These are phyloP conservation scores for Chesias legatella DNA, from an alignment of 2,888 invertebrate genomes.

Conservation along the genomic window DNA sequence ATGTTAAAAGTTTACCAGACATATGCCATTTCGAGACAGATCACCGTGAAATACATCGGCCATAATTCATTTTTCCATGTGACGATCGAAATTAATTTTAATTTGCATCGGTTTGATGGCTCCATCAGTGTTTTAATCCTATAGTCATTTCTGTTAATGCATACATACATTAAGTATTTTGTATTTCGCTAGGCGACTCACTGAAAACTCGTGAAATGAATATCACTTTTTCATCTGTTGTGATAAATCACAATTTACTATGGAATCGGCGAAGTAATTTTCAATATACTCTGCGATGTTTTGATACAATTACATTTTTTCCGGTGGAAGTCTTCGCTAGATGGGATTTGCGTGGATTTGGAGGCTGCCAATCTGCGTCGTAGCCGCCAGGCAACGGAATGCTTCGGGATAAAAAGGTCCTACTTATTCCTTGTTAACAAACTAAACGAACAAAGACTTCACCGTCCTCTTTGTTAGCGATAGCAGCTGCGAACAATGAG, in stretches of 20 bases:
- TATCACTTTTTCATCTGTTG: too few species aligned
- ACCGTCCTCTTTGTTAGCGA: constrained; percentile 35
- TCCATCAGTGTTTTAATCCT: constrained; percentile 17
- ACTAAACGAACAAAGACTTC: constrained; percentile 45
- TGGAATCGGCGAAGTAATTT: constrained; percentile 25
- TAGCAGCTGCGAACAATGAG: constrained; percentile 30
- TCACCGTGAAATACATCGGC: constrained; percentile 16
- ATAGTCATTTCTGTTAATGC: neutral
- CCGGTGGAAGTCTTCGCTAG: constrained; percentile 44
- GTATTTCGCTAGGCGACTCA: too few species aligned
- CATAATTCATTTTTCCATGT: constrained; percentile 21
- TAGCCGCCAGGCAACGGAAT: constrained; percentile 59
- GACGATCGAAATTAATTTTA: constrained; percentile 27
- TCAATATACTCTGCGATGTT: constrained; percentile 39
- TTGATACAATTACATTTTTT: constrained; percentile 56
- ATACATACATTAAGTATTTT: too few species aligned
- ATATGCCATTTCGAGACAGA: constrained; percentile 20
- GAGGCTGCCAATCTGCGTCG: constrained; percentile 62
- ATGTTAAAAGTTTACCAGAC: constrained; percentile 21
- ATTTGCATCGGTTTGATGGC: constrained; percentile 18
- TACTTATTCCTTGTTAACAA: constrained; percentile 63
- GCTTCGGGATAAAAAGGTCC: constrained; percentile 61
- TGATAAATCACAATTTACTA: neutral
- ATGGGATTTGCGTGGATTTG: constrained; percentile 70
- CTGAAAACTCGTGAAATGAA: too few species aligned